Evolutionary conservation across 2,888 invertebrate genomes (phyloP).

Genomic region (Ephialtes manifestator): DNA sequence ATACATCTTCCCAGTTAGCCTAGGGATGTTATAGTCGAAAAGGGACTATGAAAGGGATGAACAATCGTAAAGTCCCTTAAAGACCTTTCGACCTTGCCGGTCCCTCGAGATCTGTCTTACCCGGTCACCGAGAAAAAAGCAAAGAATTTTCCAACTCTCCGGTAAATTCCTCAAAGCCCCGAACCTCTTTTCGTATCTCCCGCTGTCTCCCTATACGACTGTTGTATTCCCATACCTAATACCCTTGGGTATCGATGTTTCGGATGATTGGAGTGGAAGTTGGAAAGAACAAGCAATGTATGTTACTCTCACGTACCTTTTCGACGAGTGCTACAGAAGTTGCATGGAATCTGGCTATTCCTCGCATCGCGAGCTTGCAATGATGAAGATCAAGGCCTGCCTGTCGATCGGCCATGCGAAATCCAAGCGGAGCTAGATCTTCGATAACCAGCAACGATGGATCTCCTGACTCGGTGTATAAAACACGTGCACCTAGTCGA

Average conservation of each 20-base stretch:
- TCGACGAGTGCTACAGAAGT: conserved; percentile 87
- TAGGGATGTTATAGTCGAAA: conserved; percentile 32
- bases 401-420: conserved; percentile 87
- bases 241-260: conserved; percentile 24
- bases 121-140: conserved; percentile 14
- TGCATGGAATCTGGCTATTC: conserved; percentile 88
- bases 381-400: conserved; percentile 88
- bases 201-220: not conserved
- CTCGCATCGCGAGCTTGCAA: conserved; percentile 86
- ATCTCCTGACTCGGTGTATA: conserved; percentile 80
- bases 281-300: not conserved
- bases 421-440: conserved; percentile 87
- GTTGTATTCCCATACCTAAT: conserved; percentile 39
- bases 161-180: conserved; percentile 41
- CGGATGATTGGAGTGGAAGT: conserved; percentile 4
- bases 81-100: conserved; percentile 26
- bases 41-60: conserved; percentile 19
- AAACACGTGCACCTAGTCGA: conserved; percentile 79
- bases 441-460: conserved; percentile 86
- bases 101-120: conserved; percentile 43
- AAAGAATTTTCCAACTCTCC: conserved; percentile 36
- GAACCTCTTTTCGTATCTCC: not conserved
- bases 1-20: not conserved
- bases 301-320: conserved; percentile 83
- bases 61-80: conserved; percentile 22